Evolutionary conservation across 1,140 invertebrate genomes (phyloP), one percentile per base, ranked within the genome.

Genomic region (Ceratosolen fusciceps): DNA sequence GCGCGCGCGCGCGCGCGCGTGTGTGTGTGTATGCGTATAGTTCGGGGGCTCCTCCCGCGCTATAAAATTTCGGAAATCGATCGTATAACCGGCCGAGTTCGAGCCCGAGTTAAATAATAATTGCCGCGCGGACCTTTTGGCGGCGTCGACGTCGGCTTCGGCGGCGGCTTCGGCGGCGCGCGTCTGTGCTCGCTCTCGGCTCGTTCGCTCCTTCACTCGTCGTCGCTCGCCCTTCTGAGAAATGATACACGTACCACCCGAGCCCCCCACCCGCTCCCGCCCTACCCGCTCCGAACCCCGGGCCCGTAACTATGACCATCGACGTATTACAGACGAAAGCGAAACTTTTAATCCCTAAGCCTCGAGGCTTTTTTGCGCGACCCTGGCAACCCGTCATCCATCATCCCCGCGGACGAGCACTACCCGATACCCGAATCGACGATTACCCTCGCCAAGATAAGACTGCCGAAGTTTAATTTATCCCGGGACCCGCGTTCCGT

Each of bases 21-120:
- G n/a, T n/a, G n/a, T n/a, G n/a, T n/a, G n/a, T n/a, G n/a, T n/a
- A n/a, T 10, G 14, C 39, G 37, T 65, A 65, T 65, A 65, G 60
- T 65, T 37, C 60, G n/a, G 60, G 60, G 60, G 34, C 72, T 74
- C 26, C 74, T 65, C 60, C 74, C 74, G 62, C 74, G 74, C 74
- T 77, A 77, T 77, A 77, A 77, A 77, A 77, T 70, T 75, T 70
- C 62, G 62, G 65, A 77, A 70, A 77, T 77, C 74, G 74, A 77
- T 77, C 62, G 74, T 77, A 77, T 77, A 77, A 70, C 62, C 74
- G 56, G 16, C 43, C 16, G 29, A 31, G n/a, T 26, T 29, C 56
- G 49, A 60, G 2, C 3, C 29, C 47, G 58, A 26, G 74, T 29
- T 68, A 24, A 77, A 70, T 56, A 70, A 77, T 77, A 68, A 77